Evolutionary conservation across 2,888 invertebrate species (phyloP).

Genomic region (Melangyna quadrimaculata): DNA sequence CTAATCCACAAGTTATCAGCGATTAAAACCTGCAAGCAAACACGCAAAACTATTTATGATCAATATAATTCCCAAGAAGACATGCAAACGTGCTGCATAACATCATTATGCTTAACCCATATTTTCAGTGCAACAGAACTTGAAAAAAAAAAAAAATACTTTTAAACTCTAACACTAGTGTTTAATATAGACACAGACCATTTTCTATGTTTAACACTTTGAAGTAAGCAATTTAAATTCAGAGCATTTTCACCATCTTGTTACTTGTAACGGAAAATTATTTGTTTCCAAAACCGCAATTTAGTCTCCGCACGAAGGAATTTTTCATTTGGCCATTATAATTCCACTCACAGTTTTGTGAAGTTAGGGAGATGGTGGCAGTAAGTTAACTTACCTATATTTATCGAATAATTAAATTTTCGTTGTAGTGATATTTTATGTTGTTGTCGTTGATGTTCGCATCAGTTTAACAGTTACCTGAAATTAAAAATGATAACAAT

Average conservation of each 20-base stretch:
- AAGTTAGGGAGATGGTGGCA: background rate
- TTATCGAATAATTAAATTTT: too few relatives aligned
- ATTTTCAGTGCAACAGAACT: constrained; percentile 27
- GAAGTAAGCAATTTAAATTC: constrained; percentile 62
- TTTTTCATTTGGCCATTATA: constrained; percentile 60
- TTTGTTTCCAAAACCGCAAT: constrained; percentile 43
- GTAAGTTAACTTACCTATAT: too few relatives aligned
- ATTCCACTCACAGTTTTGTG: constrained; percentile 53
- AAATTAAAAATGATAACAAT: background rate
- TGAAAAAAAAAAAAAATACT: background rate
- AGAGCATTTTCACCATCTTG: constrained; percentile 62
- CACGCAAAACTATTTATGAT: constrained; percentile 40
- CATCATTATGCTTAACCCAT: constrained; percentile 36
- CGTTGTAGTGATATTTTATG: background rate
- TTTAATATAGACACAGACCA: background rate
- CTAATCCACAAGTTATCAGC: constrained; percentile 5
- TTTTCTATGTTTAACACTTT: constrained; percentile 26
- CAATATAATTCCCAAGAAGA: constrained; percentile 11
- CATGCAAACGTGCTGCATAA: background rate
- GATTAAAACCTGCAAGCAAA: constrained; percentile 37
- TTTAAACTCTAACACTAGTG: constrained; percentile 9
- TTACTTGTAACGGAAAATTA: constrained; percentile 61
- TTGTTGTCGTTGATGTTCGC: background rate
- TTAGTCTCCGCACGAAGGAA: constrained; percentile 51
- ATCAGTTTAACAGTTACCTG: background rate